Evolutionary conservation across 2,888 invertebrate genomes (phyloP), one percentile per base, ranked within the genome.

Genomic region (Neria commutata): DNA sequence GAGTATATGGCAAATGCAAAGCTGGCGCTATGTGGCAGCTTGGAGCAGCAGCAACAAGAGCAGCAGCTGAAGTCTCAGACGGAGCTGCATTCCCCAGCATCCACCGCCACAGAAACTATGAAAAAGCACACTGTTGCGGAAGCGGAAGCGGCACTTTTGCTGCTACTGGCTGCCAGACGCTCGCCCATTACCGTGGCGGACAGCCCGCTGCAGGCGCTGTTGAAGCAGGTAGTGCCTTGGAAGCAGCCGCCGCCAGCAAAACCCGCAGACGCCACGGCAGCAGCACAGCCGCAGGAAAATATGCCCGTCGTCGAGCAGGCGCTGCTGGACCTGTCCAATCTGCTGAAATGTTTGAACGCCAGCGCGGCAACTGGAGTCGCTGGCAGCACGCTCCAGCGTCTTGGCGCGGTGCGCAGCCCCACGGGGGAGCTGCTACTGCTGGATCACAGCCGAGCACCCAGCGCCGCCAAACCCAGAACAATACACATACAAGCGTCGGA

Each of bases 1-100:
- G 69, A 73, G 8, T 81, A 81, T 52, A 81, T 81, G 78, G 74
- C 72, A 64, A 78, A 75, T 58, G 80, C 79, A 23, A 81, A 81
- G 67, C 67, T 64, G 50, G 78, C 81, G 25, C 57, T 81, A 54
- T 74, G 73, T 62, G 70, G 75, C 45, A 74, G 71, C 24, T 66
- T 72, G 3, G 68, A 67, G 29, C 25, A 61, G 40, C 47, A 58
- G 26, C 54, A 61, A 23, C 59, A 58, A 25, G 16, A 14, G 11
- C 10, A 34, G 21, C 26, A 46, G 19, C n/a, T 19, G 8, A 11
- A 34, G 17, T 8, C n/a, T 14, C 24, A 47, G 40, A 8, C 10
- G 37, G 16, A 24, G 23, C 19, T 34, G 24, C 47, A 54, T 6
- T 10, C 33, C 37, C 21, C 11, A 46, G 3, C 16, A 25, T 23